A percentile compares a stretch with the other conserved stretches of the same genome.
These are phyloP conservation scores for Salminus brasiliensis DNA, from an alignment of 2,113 vertebrate genomes.

Conservation along the genomic window DNA sequence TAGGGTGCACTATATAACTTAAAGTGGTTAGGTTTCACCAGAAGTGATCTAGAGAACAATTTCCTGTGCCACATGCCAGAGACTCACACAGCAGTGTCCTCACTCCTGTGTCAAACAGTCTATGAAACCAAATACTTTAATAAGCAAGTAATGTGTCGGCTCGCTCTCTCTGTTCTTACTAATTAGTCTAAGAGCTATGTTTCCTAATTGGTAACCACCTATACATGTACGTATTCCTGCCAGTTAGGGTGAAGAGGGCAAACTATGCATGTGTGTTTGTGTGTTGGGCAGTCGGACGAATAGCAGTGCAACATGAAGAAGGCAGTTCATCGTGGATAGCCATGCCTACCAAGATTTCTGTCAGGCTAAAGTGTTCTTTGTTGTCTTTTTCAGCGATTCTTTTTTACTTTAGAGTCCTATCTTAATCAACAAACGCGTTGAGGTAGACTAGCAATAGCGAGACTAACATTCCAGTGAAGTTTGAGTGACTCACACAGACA, in stretches of 20 bases:
- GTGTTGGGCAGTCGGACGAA: too few relatives aligned
- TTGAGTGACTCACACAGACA: slow-evolving; percentile 60
- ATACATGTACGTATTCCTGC: slow-evolving; percentile 25
- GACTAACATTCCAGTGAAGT: slow-evolving; percentile 60
- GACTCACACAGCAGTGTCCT: slow-evolving; percentile 24
- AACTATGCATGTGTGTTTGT: slow-evolving; percentile 10
- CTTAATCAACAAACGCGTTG: background rate
- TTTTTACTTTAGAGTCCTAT: background rate
- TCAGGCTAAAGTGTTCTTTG: background rate
- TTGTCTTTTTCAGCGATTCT: background rate
- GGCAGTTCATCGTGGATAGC: background rate
- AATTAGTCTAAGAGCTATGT: slow-evolving; percentile 55
- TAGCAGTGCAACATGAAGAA: too few relatives aligned
- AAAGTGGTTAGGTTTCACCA: slow-evolving; percentile 25
- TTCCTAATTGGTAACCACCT: slow-evolving; percentile 48
- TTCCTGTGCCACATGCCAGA: slow-evolving; percentile 24
- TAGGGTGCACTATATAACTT: background rate
- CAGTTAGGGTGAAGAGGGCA: background rate
- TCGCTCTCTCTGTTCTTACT: slow-evolving; percentile 27
- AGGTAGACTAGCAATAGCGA: slow-evolving; percentile 44
- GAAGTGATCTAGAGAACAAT: background rate
- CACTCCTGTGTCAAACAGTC: slow-evolving; percentile 8
- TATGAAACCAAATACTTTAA: slow-evolving; percentile 65
- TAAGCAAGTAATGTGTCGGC: slow-evolving; percentile 39
- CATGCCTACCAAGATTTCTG: slow-evolving; percentile 9